A percentile compares a stretch with the other conserved stretches of the same genome.
Conservation (phyloP, 2,113 vertebrate species). For the Eublepharis macularius region DNA sequence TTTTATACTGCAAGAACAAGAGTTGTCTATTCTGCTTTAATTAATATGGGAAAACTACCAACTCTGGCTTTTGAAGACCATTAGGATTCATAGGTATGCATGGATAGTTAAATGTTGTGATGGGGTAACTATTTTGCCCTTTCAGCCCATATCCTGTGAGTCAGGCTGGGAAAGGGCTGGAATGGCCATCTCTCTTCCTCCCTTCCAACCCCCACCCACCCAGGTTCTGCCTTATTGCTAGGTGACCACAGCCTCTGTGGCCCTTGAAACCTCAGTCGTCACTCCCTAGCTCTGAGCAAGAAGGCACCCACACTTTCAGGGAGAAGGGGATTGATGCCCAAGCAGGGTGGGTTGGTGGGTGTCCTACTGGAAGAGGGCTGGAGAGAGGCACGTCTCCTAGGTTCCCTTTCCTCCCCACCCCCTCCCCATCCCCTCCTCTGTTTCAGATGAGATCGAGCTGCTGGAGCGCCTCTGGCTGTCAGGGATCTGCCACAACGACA, state of each 20-base stretch:
- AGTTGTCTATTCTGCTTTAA: neutral
- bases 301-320: neutral
- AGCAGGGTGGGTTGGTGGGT: too few species aligned
- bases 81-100: neutral
- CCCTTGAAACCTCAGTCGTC: neutral
- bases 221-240: neutral
- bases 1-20: neutral
- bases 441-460: conserved; percentile 90
- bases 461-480: conserved; percentile 90
- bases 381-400: neutral
- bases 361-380: neutral
- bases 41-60: neutral
- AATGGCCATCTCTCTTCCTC: neutral
- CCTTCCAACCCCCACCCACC: too few species aligned
- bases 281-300: neutral
- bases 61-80: neutral
- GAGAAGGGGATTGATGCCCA: neutral
- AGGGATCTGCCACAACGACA: conserved; percentile 97
- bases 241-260: neutral
- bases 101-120: neutral
- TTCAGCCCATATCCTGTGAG: neutral
- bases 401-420: neutral
- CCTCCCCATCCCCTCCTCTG: neutral
- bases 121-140: neutral
- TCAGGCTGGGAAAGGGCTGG: neutral